Evolutionary conservation across 2,113 vertebrate species (phyloP), one percentile per base, ranked within the genome.

Genomic region (Apteryx mantelli): DNA sequence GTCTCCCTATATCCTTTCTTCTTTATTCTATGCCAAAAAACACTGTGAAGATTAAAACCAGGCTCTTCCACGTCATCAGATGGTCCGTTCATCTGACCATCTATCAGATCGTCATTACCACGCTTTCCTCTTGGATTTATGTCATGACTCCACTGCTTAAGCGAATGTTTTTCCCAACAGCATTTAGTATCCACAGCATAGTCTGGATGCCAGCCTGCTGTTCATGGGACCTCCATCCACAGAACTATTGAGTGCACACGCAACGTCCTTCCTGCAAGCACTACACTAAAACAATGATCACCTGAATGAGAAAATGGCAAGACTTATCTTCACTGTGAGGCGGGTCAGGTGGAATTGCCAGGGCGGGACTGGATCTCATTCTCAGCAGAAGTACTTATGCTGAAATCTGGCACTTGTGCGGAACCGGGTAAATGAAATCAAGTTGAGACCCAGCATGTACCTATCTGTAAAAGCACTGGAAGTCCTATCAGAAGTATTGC

Each of bases 41-140:
- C 14, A 46, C 44, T 42, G n/a, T n/a, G 34, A 24, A 63, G 32
- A 63, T 63, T 26, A 63, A 63, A 36, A 38, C 61, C 61, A 22
- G n/a, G n/a, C 34, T 64, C 19, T 22, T 20, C 34, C 11, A 22
- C 15, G 13, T 22, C 34, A 38, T 64, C 34, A 64, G 61, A 64
- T 10, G 12, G 34, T 24, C 21, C 36, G 9, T 38, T n/a, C 34
- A 25, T 64, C 20, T 38, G n/a, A 64, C 30, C 56, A 58, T 58
- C 20, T 25, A 42, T 19, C 55, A 55, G 25, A 53, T 4, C 34
- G 36, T 38, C 53, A 32, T 60, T 52, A 8, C 22, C 26, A 19
- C 1, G 1, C 12, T 24, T 61, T 75, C n/a, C 42, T 20, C 50
- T 25, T 0, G 1, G 61, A 38, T 28, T 3, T 3, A 7, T 10